These are phyloP conservation scores for Zootoca vivipara DNA, from an alignment of 2,113 vertebrate genomes.

Conservation along the genomic window DNA sequence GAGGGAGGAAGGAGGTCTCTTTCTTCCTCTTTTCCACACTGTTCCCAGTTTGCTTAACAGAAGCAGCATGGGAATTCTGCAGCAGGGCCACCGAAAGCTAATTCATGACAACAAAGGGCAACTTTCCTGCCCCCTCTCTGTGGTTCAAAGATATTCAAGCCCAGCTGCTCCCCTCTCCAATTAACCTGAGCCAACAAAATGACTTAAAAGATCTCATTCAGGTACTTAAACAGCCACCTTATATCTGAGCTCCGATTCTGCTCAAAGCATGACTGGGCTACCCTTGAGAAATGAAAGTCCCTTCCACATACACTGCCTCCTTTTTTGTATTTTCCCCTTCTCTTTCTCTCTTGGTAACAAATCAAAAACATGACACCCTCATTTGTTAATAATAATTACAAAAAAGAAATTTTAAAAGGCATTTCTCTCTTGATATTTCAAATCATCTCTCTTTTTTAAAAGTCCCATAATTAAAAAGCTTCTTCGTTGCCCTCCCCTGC, in stretches of 20 bases:
- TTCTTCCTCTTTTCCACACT: background rate
- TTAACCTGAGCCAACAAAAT: background rate
- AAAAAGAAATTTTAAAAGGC: slow-evolving; percentile 17
- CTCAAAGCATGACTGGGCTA: background rate
- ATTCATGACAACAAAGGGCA: background rate
- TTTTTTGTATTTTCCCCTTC: background rate
- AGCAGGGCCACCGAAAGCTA: background rate
- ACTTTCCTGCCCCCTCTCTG: background rate
- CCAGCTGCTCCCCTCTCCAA: background rate
- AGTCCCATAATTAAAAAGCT: slow-evolving; percentile 68
- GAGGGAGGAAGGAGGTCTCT: no score
- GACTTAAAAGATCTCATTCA: background rate
- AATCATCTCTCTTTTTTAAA: slow-evolving; percentile 62
- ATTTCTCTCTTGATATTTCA: slow-evolving; percentile 46
- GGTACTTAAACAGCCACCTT: no score
- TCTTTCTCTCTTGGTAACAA: background rate
- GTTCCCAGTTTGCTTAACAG: background rate
- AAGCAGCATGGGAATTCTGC: no score
- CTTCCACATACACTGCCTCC: background rate
- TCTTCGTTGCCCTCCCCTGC: slow-evolving; percentile 21
- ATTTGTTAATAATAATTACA: slow-evolving; percentile 59
- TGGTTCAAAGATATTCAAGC: background rate
- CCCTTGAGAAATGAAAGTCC: background rate
- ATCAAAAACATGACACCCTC: background rate
- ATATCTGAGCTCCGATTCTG: background rate